These are phyloP conservation scores for Ophthalmolycus amberensis DNA, from an alignment of 2,113 vertebrate species.

Conservation along the genomic window DNA sequence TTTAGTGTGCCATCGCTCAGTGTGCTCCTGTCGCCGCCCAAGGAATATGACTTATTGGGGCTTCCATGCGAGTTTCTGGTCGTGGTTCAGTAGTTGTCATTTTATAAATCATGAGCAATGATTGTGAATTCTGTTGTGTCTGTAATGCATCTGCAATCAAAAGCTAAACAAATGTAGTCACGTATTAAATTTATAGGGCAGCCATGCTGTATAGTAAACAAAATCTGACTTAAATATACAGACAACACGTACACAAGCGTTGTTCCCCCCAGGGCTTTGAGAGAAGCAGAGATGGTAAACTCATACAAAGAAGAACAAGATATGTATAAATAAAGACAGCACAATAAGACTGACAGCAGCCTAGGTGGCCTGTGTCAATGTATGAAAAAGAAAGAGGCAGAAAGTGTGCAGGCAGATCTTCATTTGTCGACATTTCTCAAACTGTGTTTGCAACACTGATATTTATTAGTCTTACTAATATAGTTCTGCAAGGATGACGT, in stretches of 20 bases:
- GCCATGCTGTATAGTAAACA: background rate
- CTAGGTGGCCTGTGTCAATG: background rate
- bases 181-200: background rate
- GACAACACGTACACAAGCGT: background rate
- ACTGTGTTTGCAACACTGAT: background rate
- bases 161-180: background rate
- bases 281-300: background rate
- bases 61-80: background rate
- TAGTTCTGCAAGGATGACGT: too few species aligned
- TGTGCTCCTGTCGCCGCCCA: background rate
- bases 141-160: background rate
- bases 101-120: background rate
- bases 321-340: background rate
- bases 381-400: background rate
- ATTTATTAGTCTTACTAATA: background rate
- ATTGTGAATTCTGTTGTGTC: background rate
- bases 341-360: background rate
- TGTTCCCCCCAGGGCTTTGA: background rate
- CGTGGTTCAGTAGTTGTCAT: background rate
- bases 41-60: background rate
- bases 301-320: background rate
- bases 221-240: background rate
- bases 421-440: background rate
- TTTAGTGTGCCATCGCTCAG: constrained; percentile 12
- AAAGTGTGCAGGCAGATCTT: background rate